Base-by-base conservation (phyloP, 2,888 invertebrate species). In the Mesorhabditis belari region DNA sequence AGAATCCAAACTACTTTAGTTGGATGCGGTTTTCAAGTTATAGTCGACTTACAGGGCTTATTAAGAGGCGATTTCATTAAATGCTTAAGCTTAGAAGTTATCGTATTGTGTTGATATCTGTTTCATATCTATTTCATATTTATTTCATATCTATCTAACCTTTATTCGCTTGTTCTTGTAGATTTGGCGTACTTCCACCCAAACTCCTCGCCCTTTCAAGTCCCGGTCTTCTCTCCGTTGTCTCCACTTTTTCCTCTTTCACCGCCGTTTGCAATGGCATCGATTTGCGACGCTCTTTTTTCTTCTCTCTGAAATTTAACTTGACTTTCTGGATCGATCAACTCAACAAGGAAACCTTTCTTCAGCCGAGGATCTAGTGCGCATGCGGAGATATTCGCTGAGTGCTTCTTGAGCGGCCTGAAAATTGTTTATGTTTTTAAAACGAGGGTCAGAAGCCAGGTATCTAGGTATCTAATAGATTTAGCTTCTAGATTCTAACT, bases 401-500 rank as follows among this genome's bases (percentile, higher is more conserved):
- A 77, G 65, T 2, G 77, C 77, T 27, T 68, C 74, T 53, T 77
- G 75, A 2, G 77, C 77, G 4, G 75, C 77, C 62, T 76, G 61
- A 55, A 70, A 52, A 1, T 1, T 17, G 17, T 6, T 23, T n/a
- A 5, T 23, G 5, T 50, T 6, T 23, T 49, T 49, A 17, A 6
- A 12, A 3, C 56, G 9, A n/a, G 5, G 6, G 29, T 4, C 6
- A 19, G 49, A 17, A 57, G 49, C n/a, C 12, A 17, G 12, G 17
- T 17, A 17, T 12, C 12, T 17, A 44, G 12, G 12, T n/a, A 1
- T 12, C 2, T 44, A n/a, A 17, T 44, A 17, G 44, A 44, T 44
- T 17, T 44, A 44, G n/a, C 44, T 44, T 44, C n/a, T 44, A n/a
- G 17, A 17, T 17, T 44, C 12, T 1, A 44, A 44, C 2, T 44